phyloP scores from a whole-genome alignment of 1,140 invertebrate genomes.

The Hypsibius dujardini region DNA sequence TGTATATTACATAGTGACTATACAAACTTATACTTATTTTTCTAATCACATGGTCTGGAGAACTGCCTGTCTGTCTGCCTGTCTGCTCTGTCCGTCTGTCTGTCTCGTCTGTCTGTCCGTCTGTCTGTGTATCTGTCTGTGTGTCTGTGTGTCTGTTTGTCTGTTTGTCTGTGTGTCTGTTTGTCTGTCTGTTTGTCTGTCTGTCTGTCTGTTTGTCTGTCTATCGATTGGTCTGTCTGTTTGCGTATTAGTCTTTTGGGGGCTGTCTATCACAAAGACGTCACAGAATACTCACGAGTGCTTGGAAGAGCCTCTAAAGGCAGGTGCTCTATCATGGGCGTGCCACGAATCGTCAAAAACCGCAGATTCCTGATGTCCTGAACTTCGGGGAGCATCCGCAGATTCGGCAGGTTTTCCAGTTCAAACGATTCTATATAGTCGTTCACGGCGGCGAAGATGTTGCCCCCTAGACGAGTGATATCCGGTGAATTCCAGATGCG shows the following conservation, averaged over 20 bases:
- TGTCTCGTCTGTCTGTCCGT: too few species aligned
- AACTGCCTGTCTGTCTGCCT: too few species aligned
- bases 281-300: neutral
- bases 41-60: too few species aligned
- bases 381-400: neutral
- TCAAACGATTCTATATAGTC: neutral
- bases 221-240: neutral
- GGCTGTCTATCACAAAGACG: neutral
- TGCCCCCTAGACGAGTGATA: neutral
- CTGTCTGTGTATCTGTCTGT: too few species aligned
- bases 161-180: too few species aligned
- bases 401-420: neutral
- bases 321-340: neutral
- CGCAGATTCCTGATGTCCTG: neutral
- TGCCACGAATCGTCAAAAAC: neutral
- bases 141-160: too few species aligned
- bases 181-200: too few species aligned
- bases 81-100: too few species aligned
- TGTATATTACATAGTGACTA: neutral
- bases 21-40: neutral
- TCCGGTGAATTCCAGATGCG: slow-evolving; percentile 9
- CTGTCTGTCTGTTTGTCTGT: too few species aligned
- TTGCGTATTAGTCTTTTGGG: neutral
- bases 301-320: neutral
- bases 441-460: neutral